phyloP scores from a whole-genome alignment of 2,888 invertebrate genomes.

The Acronicta psi region DNA sequence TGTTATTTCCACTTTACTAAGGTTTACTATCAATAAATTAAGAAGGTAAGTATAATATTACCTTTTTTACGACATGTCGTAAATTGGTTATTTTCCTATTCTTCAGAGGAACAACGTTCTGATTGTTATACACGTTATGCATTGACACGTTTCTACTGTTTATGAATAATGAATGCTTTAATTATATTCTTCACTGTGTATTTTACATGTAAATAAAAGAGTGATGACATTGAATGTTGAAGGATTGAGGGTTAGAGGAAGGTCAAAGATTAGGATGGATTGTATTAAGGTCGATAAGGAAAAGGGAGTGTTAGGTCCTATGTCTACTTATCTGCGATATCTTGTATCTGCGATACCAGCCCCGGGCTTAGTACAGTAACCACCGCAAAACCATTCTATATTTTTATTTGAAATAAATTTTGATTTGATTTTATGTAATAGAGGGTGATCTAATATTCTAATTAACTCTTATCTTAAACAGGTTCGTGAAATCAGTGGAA shows the following conservation, averaged over 20 bases:
- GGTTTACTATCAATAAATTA: conserved; percentile 23
- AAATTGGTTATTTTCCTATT: conserved; percentile 23
- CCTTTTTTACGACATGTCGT: conserved; percentile 33
- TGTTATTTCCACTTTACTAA: conserved; percentile 20
- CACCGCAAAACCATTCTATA: no score
- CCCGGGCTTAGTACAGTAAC: no score
- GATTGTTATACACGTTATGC: conserved; percentile 10
- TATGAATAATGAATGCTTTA: neutral
- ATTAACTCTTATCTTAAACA: conserved; percentile 69
- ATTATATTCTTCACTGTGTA: neutral
- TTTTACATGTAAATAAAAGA: neutral
- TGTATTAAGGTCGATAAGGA: no score
- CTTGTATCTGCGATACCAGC: no score
- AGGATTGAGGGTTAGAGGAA: no score
- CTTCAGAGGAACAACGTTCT: conserved; percentile 4
- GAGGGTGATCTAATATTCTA: no score
- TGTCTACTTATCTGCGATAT: no score
- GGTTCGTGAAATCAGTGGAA: conserved; percentile 92
- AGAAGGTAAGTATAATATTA: conserved; percentile 11
- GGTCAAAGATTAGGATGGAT: no score
- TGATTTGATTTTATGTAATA: no score
- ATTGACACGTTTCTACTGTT: conserved; percentile 4
- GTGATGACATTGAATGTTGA: no score
- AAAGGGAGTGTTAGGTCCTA: no score
- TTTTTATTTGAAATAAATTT: no score